Base-by-base conservation (phyloP, 2,888 invertebrate genomes). In the Parnassius mnemosyne region DNA sequence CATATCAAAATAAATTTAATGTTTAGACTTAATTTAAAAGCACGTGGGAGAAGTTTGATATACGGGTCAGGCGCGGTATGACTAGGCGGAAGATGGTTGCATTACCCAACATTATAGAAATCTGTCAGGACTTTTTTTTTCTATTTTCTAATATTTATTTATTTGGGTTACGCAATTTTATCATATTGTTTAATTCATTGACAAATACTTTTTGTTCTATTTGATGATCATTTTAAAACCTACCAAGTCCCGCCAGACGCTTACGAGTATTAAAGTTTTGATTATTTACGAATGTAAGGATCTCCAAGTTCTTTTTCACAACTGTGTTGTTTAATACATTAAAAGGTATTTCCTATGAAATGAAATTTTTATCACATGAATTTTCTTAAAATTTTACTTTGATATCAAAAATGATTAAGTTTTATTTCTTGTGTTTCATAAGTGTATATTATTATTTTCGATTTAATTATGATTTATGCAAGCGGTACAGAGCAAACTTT, bases 1-100 rank as follows among this genome's bases (percentile, higher is more conserved):
- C 89, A 89, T 89, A 89, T 89, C 89, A 89, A 82, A 83, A 78
- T 87, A 89, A 85, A 85, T 85, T 79, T 88, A 89, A 84, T 83
- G 79, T 85, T 34, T 88, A 87, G 87, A 75, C 60, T 77, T 87
- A 87, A 84, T 84, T 84, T 83, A 75, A 75, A 79, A 77, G 79
- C 74, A 79, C 73, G 75, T 76, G 79, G 78, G 75, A 76, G 72
- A 44, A 56, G 63, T 64, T 47, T 57, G 65, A 56, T 55, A 59
- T 59, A 63, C 63, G 63, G 58, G 63, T 63, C 55, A 55, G 53
- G 57, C 58, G 63, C 59, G 46, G 49, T 58, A 50, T 58, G 42
- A 41, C 11, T 25, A 54, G 57, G 25, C 54, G 58, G 60, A 60
- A 55, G 44, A 9, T 12, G 43, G 55, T 55, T 51, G 55, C 51